Conservation (phyloP, 1,140 invertebrate genomes). For the Brachionus manjavacas region DNA sequence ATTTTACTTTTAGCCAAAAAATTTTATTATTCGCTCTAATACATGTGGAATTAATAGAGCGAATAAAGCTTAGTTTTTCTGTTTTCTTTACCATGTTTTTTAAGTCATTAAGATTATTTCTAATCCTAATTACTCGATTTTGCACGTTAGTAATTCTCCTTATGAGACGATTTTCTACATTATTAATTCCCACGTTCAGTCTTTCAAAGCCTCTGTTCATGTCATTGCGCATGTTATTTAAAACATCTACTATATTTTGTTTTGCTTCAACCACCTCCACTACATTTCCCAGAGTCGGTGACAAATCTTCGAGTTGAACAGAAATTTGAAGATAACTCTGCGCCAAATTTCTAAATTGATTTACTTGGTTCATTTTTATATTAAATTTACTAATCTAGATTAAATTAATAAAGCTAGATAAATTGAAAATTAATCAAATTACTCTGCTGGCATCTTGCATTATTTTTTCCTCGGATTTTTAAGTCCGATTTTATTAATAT, state of each 20-base stretch:
- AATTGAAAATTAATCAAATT: background rate
- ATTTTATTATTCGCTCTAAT: background rate
- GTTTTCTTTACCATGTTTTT: background rate
- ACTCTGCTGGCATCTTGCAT: background rate
- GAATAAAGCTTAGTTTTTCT: background rate
- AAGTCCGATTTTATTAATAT: background rate
- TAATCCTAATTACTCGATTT: background rate
- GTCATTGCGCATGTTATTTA: background rate
- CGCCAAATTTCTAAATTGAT: background rate
- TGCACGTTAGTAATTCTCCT: background rate
- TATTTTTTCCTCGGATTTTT: background rate
- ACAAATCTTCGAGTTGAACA: background rate
- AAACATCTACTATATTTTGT: background rate
- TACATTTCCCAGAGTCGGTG: background rate
- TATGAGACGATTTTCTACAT: background rate
- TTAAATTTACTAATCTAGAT: background rate
- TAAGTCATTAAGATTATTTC: background rate
- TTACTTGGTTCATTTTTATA: background rate
- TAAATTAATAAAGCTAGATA: background rate
- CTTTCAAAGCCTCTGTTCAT: background rate
- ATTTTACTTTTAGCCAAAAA: background rate
- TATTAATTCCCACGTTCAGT: background rate
- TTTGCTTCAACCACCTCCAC: background rate
- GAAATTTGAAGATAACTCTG: background rate
- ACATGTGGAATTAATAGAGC: background rate